Base-by-base conservation (phyloP, 2,888 invertebrate genomes). In the Cerastoderma edule region DNA sequence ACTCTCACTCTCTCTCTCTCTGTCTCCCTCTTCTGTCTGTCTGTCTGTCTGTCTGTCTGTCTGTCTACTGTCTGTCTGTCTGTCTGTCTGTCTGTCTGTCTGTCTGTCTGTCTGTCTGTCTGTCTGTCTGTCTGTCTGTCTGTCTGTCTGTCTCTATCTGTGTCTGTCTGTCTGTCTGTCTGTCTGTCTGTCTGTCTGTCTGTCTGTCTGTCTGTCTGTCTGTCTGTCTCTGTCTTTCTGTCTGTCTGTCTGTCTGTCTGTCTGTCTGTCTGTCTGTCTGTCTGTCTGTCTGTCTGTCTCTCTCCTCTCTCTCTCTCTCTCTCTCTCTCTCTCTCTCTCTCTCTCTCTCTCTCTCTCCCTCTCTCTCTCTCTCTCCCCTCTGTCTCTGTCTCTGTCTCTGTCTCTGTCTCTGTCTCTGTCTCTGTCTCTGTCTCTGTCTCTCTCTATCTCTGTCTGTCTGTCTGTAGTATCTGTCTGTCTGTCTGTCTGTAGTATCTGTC, bases 151-250 rank as follows among this genome's bases (percentile, higher is more conserved):
- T n/a, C n/a, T n/a, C n/a, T n/a, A n/a, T n/a, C n/a, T n/a, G n/a
- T n/a, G n/a, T n/a, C n/a, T n/a, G n/a, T n/a, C n/a, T n/a, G n/a
- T n/a, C n/a, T n/a, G n/a, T n/a, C 54, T 54, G 16, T 54, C 54
- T 54, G 54, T 54, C 54, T 54, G 16, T 54, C 22, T 54, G 16
- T 54, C 54, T 54, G 54, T 54, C 54, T 54, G 22, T 54, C 13
- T 54, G 16, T 54, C 22, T 54, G 22, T 54, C 54, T 54, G 22
- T 54, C 22, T 54, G 22, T 44, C 54, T 54, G 16, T 54, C 54
- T 54, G 16, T 54, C 54, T 54, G 16, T 54, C 54, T 54, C 54
- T 54, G 16, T 54, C 54, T 54, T 22, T 54, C 54, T 54, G n/a
- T n/a, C n/a, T n/a, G n/a, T n/a, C n/a, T n/a, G n/a, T n/a, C n/a